Percentiles rank a stretch among this genome's conserved stretches.
These are phyloP conservation scores for Quadroppia sp. DNA, from an alignment of 2,888 invertebrate species.

Conservation along the genomic window DNA sequence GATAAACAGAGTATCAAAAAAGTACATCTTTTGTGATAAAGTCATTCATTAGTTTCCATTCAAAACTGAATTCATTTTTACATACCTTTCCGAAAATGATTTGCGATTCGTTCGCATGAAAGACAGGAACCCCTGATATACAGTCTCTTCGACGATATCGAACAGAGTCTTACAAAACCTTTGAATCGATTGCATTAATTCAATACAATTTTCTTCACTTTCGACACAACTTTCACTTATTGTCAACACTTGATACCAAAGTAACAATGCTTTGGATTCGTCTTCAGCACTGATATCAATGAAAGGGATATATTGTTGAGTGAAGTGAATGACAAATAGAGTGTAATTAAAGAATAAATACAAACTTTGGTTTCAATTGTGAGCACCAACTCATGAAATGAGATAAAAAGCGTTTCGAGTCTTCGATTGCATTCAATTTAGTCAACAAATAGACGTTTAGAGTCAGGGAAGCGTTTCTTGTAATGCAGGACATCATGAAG, in stretches of 20 bases:
- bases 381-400: conserved; percentile 32
- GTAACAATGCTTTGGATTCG: neutral
- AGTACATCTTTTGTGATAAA: neutral
- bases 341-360: neutral
- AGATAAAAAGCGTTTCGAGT: conserved; percentile 21
- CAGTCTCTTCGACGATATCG: conserved; percentile 35
- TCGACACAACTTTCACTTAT: conserved; percentile 17
- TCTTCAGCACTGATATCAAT: conserved; percentile 17
- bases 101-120: conserved; percentile 37
- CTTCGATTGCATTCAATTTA: conserved; percentile 27
- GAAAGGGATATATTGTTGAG: neutral
- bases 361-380: conserved; percentile 33
- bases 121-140: conserved; percentile 39
- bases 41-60: neutral
- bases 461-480: conserved; percentile 26
- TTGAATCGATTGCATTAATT: conserved; percentile 21
- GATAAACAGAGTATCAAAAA: conserved; percentile 31
- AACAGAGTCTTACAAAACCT: conserved; percentile 19
- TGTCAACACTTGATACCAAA: conserved; percentile 20
- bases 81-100: conserved; percentile 27
- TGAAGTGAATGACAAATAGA: neutral
- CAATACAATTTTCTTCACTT: conserved; percentile 24
- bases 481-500: neutral
- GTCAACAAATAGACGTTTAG: neutral
- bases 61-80: neutral